Evolutionary conservation across 2,888 invertebrate genomes (phyloP).

Genomic region (Gibbula magus): DNA sequence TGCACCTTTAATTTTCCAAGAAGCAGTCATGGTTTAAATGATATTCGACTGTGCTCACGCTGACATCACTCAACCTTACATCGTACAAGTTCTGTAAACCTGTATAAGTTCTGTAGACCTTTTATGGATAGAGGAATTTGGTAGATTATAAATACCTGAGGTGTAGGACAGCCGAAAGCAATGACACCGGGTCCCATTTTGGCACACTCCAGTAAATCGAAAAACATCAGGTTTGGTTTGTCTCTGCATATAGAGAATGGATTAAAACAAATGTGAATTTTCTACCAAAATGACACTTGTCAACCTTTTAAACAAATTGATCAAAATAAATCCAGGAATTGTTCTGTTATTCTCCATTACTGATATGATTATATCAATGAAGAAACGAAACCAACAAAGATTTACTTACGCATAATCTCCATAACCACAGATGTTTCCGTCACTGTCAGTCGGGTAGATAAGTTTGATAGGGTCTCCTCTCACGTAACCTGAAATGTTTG

Average conservation of each 20-base stretch:
- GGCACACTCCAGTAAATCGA: slow-evolving; percentile 86
- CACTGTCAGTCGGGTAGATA: slow-evolving; percentile 86
- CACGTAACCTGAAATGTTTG: slow-evolving; percentile 78
- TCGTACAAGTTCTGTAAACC: no score
- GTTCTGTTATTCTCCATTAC: background rate
- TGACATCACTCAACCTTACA: no score
- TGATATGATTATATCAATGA: background rate
- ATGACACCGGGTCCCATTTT: slow-evolving; percentile 80
- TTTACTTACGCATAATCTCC: slow-evolving; percentile 56
- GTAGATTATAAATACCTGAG: slow-evolving; percentile 79
- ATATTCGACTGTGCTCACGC: no score
- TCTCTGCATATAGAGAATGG: slow-evolving; percentile 47
- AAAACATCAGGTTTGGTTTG: slow-evolving; percentile 79
- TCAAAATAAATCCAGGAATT: background rate
- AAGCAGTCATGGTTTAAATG: no score
- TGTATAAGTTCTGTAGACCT: no score
- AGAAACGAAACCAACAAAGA: background rate
- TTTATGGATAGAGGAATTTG: no score
- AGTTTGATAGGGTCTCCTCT: slow-evolving; percentile 85
- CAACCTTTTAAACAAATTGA: background rate
- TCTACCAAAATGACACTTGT: background rate
- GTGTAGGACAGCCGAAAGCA: slow-evolving; percentile 85
- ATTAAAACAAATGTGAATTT: background rate
- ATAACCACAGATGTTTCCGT: slow-evolving; percentile 84
- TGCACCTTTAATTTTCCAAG: no score